phyloP scores from a whole-genome alignment of 2,113 vertebrate genomes.

The Illadopsis cleaveri region DNA sequence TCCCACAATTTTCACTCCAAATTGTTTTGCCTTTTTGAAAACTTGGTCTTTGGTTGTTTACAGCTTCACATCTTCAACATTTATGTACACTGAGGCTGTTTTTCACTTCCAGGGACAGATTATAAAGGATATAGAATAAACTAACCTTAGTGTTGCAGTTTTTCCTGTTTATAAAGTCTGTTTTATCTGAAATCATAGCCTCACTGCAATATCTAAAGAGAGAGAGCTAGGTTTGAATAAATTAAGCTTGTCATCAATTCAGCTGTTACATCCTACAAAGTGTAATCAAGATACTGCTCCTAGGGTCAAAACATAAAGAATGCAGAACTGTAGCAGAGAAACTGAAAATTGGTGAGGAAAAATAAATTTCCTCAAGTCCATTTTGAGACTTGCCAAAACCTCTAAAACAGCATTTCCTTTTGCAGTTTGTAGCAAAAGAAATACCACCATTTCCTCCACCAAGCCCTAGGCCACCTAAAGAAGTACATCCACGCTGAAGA shows the following conservation, averaged over 20 bases:
- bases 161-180: not conserved
- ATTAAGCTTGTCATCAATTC: conserved; percentile 1
- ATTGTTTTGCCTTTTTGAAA: not conserved
- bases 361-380: not conserved
- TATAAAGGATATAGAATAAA: not conserved
- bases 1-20: not conserved
- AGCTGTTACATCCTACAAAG: not conserved
- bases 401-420: not conserved
- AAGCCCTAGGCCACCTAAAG: not conserved
- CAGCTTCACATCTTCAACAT: not conserved
- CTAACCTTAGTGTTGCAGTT: not conserved
- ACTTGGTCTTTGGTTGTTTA: not conserved
- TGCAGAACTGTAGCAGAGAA: not conserved
- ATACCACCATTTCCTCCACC: not conserved
- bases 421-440: not conserved
- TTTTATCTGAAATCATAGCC: not conserved
- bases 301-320: not conserved
- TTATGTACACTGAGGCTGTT: not conserved
- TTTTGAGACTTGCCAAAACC: not conserved
- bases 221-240: not conserved
- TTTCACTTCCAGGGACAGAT: not conserved
- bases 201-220: not conserved
- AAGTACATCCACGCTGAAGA: not conserved
- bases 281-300: not conserved
- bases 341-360: not conserved